These are phyloP conservation scores for Arenaria interpres DNA, from an alignment of 2,113 vertebrate genomes.

Conservation along the genomic window DNA sequence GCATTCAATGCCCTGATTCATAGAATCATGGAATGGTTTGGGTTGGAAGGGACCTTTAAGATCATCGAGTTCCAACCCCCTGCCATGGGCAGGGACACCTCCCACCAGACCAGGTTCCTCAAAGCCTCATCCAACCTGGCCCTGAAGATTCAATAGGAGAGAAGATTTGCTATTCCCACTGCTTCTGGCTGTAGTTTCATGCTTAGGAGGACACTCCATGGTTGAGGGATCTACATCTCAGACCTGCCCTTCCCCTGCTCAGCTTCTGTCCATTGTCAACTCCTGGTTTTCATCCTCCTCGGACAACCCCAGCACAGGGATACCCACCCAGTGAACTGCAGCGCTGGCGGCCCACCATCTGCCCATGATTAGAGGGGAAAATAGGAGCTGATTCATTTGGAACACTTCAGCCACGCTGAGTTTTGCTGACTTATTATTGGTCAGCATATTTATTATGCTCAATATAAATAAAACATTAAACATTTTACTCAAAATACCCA, in stretches of 20 bases:
- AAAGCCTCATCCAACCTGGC: too few species aligned
- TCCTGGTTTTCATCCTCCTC: neutral
- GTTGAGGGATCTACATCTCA: neutral
- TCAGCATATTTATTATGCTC: constrained; percentile 21
- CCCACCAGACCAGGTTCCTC: too few species aligned
- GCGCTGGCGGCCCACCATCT: neutral
- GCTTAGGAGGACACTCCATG: neutral
- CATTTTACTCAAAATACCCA: neutral
- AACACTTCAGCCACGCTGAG: neutral
- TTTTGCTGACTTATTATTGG: constrained; percentile 34
- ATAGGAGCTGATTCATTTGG: neutral
- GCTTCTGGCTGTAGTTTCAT: neutral
- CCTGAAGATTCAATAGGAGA: neutral
- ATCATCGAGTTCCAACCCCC: too few species aligned
- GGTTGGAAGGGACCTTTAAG: too few species aligned
- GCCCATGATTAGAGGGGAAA: neutral
- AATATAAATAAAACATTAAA: constrained; percentile 38
- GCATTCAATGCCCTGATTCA: neutral
- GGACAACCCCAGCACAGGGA: neutral
- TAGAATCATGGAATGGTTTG: too few species aligned
- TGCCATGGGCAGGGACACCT: too few species aligned
- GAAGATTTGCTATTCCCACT: neutral
- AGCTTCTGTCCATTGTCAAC: neutral
- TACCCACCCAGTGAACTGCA: neutral
- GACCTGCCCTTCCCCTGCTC: too few species aligned